Percentiles rank a stretch among this genome's conserved stretches.
These are phyloP conservation scores for Orbicella faveolata DNA, from an alignment of 64 coral and sea anemone genomes.

Conservation along the genomic window DNA sequence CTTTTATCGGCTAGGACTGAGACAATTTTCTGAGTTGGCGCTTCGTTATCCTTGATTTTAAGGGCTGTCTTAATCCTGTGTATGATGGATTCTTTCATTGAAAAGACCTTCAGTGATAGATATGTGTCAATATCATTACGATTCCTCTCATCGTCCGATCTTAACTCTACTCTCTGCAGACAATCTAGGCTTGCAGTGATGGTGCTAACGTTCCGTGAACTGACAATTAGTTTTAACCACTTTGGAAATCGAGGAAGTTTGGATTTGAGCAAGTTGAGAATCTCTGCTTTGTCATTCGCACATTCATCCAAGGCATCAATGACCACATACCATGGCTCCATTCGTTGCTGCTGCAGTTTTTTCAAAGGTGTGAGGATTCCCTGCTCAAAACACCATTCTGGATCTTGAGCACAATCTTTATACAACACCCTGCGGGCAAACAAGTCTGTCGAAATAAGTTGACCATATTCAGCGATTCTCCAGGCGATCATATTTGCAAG, in stretches of 20 bases:
- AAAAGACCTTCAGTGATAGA: slow-evolving; percentile 16
- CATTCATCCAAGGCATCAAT: slow-evolving; percentile 96
- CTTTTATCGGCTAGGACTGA: slow-evolving; percentile 51
- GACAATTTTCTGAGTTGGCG: slow-evolving; percentile 27
- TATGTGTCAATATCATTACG: slow-evolving; percentile 55
- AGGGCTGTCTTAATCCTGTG: background rate
- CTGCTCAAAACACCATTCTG: slow-evolving; percentile 76
- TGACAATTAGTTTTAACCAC: slow-evolving; percentile 87
- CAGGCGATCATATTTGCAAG: slow-evolving; percentile 77
- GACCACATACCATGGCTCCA: slow-evolving; percentile 57
- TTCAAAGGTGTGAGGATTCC: slow-evolving; percentile 74
- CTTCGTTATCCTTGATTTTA: background rate
- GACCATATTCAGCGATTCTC: slow-evolving; percentile 48
- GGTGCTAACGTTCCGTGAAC: slow-evolving; percentile 55
- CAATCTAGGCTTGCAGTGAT: slow-evolving; percentile 26
- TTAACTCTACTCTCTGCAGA: slow-evolving; percentile 48
- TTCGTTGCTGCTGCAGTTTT: background rate
- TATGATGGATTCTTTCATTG: background rate
- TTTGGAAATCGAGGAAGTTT: slow-evolving; percentile 67
- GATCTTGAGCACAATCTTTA: slow-evolving; percentile 61
- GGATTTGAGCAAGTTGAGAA: slow-evolving; percentile 58
- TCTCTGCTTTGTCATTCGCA: slow-evolving; percentile 32
- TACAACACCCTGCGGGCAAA: slow-evolving; percentile 60
- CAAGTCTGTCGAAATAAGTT: slow-evolving; percentile 22
- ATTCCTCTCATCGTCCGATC: slow-evolving; percentile 53